Evolutionary conservation across 37 sponge, comb jelly and placozoan species (phyloP).

Genomic region (Ephydatia muelleri): DNA sequence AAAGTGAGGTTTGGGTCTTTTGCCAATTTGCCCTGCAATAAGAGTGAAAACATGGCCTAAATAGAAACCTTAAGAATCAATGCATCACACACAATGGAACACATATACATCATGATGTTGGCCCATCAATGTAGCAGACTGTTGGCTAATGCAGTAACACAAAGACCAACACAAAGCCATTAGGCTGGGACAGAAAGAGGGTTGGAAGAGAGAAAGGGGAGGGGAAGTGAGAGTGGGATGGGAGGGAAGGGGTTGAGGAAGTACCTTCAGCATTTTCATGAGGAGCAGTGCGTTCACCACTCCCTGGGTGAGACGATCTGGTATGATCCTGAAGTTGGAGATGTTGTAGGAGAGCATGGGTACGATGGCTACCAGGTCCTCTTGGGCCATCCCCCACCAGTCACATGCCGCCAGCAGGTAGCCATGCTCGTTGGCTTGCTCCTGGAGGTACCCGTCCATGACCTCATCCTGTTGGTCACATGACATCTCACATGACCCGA

Average conservation of each 20-base stretch:
- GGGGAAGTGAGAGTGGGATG: background rate
- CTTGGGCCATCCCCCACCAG: slow-evolving; percentile 76
- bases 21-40: background rate
- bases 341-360: slow-evolving; percentile 27
- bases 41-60: background rate
- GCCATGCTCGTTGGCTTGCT: slow-evolving; percentile 66
- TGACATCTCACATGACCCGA: background rate
- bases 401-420: slow-evolving; percentile 72
- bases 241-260: background rate
- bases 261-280: slow-evolving; percentile 71
- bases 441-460: slow-evolving; percentile 55
- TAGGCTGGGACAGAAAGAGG: too few relatives aligned
- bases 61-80: too few relatives aligned
- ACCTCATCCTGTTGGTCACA: slow-evolving; percentile 52
- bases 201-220: too few relatives aligned
- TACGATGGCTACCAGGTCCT: slow-evolving; percentile 54
- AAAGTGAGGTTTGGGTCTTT: slow-evolving; percentile 29
- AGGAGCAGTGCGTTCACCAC: slow-evolving; percentile 66
- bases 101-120: too few relatives aligned
- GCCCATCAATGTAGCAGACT: too few relatives aligned
- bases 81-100: too few relatives aligned
- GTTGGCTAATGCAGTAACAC: too few relatives aligned
- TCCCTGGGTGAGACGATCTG: slow-evolving; percentile 77
- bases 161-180: too few relatives aligned
- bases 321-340: slow-evolving; percentile 58